These are phyloP conservation scores for Ectemnius continuus DNA, from an alignment of 2,888 invertebrate species.

Conservation along the genomic window DNA sequence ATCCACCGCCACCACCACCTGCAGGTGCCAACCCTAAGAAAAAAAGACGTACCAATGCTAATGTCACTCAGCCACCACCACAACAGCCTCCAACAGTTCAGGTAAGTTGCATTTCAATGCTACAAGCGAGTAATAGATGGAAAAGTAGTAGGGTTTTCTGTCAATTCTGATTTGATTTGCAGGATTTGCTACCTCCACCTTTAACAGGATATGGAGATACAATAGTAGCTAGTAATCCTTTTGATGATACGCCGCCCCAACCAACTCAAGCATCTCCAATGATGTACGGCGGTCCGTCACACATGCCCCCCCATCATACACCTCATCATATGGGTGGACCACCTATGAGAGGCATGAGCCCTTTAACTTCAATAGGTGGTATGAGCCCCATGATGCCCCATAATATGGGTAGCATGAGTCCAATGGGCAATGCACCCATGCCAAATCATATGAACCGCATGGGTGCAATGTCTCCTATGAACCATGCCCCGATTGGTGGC, in stretches of 20 bases:
- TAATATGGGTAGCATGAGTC: constrained; percentile 76
- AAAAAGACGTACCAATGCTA: constrained; percentile 88
- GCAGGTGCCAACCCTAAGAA: constrained; percentile 93
- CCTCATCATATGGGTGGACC: constrained; percentile 83
- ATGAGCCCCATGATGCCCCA: constrained; percentile 78
- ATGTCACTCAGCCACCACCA: constrained; percentile 85
- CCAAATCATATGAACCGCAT: constrained; percentile 82
- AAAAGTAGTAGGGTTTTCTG: no score
- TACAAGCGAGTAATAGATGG: no score
- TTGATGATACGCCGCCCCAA: constrained; percentile 90
- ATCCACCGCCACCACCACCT: constrained; percentile 84
- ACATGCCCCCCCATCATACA: constrained; percentile 76
- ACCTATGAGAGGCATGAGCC: constrained; percentile 84
- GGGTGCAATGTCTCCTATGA: constrained; percentile 81
- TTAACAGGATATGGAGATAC: constrained; percentile 95
- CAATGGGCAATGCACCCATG: constrained; percentile 76
- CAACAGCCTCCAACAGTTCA: constrained; percentile 84
- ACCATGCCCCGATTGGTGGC: constrained; percentile 83
- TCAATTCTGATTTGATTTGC: constrained; percentile 64
- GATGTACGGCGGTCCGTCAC: constrained; percentile 79
- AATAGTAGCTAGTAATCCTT: constrained; percentile 95
- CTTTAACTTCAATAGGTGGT: constrained; percentile 78
- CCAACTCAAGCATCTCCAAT: constrained; percentile 78
- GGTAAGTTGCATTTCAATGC: constrained; percentile 52
- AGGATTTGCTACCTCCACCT: constrained; percentile 90